Evolutionary conservation across 2,113 vertebrate genomes (phyloP), one percentile per base, ranked within the genome.

Genomic region (Willisornis vidua): DNA sequence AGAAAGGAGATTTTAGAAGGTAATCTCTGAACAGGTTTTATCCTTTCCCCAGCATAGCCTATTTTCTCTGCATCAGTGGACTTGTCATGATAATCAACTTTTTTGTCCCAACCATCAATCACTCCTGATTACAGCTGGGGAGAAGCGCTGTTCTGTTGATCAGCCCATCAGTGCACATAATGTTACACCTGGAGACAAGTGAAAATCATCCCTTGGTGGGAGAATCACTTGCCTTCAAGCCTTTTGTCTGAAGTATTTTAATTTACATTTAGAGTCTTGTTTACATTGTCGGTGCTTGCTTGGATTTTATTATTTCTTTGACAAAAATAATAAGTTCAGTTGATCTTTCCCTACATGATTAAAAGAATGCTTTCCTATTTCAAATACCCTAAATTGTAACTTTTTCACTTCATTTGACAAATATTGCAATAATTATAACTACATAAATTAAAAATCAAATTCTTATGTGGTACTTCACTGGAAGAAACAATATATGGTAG

Each of bases 21-120:
- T 95, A 96, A 87, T 93, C 72, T 90, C 82, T 87, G 88, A 96
- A 67, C 89, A 91, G 97, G 95, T 97, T 97, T 97, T 91, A 86
- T 97, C 94, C 95, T 98, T 98, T 98, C 93, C 81, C 94, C 71
- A 87, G 91, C 94, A 97, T 76, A 95, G 96, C 97, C 98, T 98
- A 98, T 98, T 98, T 98, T 97, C 96, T 97, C 96, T 96, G 96
- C 90, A 96, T 96, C 95, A 98, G 93, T 77, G 94, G 97, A 97
- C 97, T 98, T 98, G 97, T 97, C 93, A 78, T 97, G 97, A 95
- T 98, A 98, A 98, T 98, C 97, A 98, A 97, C 96, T 97, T 98
- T 98, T 98, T 98, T 98, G 97, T 98, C 97, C 97, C 95, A 97
- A 89, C 96, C 96, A 98, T 98, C 98, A 97, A 98, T 98, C 98